These are phyloP conservation scores for Drosophila ochracea DNA, from an alignment of 2,888 invertebrate genomes.

Conservation along the genomic window DNA sequence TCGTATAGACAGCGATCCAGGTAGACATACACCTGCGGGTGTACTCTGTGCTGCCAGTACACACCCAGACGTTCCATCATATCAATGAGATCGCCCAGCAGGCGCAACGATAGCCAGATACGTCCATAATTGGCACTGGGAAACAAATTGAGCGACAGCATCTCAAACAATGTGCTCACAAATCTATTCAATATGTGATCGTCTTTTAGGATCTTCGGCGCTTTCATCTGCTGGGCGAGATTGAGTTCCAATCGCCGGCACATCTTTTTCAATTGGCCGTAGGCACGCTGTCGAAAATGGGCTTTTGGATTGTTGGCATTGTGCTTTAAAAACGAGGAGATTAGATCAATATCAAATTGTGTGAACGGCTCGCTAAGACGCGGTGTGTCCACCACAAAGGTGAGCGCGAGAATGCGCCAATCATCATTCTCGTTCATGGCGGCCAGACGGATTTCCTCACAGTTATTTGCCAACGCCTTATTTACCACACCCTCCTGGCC, in stretches of 20 bases:
- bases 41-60: not conserved
- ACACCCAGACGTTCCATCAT: constrained; percentile 53
- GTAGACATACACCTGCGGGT: constrained; percentile 19
- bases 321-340: not conserved
- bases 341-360: not conserved
- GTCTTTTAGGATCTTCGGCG: constrained; percentile 8
- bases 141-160: constrained; percentile 87
- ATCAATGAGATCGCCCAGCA: constrained; percentile 83
- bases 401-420: constrained; percentile 86
- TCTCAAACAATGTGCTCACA: constrained; percentile 85
- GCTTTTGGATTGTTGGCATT: constrained; percentile 1
- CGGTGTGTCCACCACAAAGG: constrained; percentile 90
- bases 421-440: constrained; percentile 86
- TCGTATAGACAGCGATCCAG: constrained; percentile 88
- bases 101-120: constrained; percentile 71
- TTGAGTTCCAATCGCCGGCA: constrained; percentile 85
- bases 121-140: constrained; percentile 87
- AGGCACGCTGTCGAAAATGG: not conserved
- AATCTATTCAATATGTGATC: constrained; percentile 85
- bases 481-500: not conserved
- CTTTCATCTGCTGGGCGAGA: constrained; percentile 61
- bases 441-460: constrained; percentile 85
- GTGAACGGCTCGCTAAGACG: constrained; percentile 87
- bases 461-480: not conserved
- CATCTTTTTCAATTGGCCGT: not conserved